Evolutionary conservation across 2,888 invertebrate genomes (phyloP), one percentile per base, ranked within the genome.

Genomic region (Ashinkailepas kermadecensis): DNA sequence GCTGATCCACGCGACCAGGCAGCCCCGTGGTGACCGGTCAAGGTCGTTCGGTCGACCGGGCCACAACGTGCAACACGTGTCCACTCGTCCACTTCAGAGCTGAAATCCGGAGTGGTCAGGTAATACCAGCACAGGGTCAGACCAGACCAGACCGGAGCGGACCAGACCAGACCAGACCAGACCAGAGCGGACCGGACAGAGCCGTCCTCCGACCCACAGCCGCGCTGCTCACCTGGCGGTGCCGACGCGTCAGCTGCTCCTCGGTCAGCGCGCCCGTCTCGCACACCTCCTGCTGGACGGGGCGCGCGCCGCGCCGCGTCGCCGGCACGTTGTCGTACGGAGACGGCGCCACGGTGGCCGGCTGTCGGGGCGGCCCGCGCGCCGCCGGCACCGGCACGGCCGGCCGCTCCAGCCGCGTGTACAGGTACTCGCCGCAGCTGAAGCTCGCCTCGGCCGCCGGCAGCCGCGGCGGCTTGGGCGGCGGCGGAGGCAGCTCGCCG

Each of bases 381-480:
- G 62, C 78, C 21, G 56, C 59, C 59, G 64, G 39, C 62, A 78
- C 25, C 74, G 70, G 57, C 56, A n/a, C 57, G 12, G 65, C 10
- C 64, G 56, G 65, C 59, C 74, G 62, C 62, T 78, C 78, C 54
- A 58, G 15, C 25, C 78, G 65, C 56, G 81, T 81, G 78, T 79
- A 67, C 65, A 64, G 65, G 18, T 57, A 78, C 64, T 79, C 81
- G 57, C 78, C 81, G 65, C 78, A 56, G 65, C 18, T 9, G 78
- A 65, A 64, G 59, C 56, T 18, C 25, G n/a, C 39, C 39, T 56
- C 81, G 64, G 65, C 13, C 39, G 81, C 57, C 78, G 82, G 80
- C 23, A 81, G 82, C 25, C 82, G 82, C 12, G 83, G 83, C 11
- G 83, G 83, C 58, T 83, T 83, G 80, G 81, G 59, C 80, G 82